Conservation (phyloP, 2,888 invertebrate species). For the Anagyrus pseudococci region DNA sequence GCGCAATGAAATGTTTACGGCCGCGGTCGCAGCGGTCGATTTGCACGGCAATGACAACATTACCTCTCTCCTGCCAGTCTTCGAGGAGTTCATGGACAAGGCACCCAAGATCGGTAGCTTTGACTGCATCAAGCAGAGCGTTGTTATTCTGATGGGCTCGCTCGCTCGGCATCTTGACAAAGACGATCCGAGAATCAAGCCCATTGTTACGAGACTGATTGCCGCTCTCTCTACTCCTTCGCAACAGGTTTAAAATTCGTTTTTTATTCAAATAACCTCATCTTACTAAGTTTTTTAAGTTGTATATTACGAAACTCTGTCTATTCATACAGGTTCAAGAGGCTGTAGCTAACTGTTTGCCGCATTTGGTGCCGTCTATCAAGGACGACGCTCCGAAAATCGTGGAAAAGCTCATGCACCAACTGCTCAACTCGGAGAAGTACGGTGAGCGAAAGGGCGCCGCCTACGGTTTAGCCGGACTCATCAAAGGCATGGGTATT, state of each 20-base stretch:
- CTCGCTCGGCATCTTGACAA: constrained; percentile 95
- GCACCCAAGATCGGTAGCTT: constrained; percentile 89
- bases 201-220: constrained; percentile 91
- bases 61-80: constrained; percentile 81
- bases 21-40: constrained; percentile 91
- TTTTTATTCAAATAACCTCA: too few relatives aligned
- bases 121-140: constrained; percentile 94
- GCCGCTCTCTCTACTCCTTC: constrained; percentile 95
- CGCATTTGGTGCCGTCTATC: constrained; percentile 90
- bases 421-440: constrained; percentile 87
- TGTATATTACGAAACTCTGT: neutral
- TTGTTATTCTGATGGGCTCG: constrained; percentile 96
- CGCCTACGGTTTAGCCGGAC: constrained; percentile 95
- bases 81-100: constrained; percentile 91
- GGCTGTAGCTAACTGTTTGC: constrained; percentile 95
- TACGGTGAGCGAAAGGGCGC: constrained; percentile 95
- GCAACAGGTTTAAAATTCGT: constrained; percentile 68
- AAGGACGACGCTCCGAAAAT: constrained; percentile 89
- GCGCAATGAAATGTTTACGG: constrained; percentile 89
- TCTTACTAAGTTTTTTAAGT: neutral
- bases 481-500: constrained; percentile 96
- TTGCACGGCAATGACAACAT: constrained; percentile 84
- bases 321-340: constrained; percentile 82
- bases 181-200: constrained; percentile 86
- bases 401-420: constrained; percentile 84